These are phyloP conservation scores for Drosophila bipectinata DNA, from an alignment of 1,140 invertebrate genomes.

Conservation along the genomic window DNA sequence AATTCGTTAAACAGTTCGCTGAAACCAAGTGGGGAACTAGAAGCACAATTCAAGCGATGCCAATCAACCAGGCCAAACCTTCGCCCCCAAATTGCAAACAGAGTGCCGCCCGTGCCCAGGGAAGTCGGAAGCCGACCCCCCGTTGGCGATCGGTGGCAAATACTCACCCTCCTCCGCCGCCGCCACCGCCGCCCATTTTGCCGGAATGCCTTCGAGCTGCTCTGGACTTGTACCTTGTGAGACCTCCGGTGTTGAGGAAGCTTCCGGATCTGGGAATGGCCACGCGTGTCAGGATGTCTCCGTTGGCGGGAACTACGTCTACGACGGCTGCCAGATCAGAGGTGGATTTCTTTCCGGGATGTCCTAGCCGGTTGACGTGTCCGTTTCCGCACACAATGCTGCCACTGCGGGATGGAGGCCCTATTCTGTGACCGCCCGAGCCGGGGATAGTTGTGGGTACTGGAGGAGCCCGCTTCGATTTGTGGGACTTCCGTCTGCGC, in stretches of 20 bases:
- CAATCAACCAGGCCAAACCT: constrained; percentile 78
- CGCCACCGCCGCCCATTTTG: constrained; percentile 56
- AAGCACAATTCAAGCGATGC: constrained; percentile 81
- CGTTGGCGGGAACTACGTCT: constrained; percentile 84
- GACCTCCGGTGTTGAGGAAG: constrained; percentile 91
- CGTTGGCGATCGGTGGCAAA: constrained; percentile 31
- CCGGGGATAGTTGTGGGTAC: constrained; percentile 61
- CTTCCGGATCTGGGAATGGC: constrained; percentile 92
- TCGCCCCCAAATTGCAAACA: constrained; percentile 62
- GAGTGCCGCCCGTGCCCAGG: constrained; percentile 46
- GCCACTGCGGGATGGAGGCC: constrained; percentile 18
- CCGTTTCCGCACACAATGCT: constrained; percentile 65
- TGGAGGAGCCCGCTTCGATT: constrained; percentile 78
- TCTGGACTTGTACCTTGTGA: constrained; percentile 88
- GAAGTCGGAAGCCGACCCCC: constrained; percentile 13
- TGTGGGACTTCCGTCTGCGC: constrained; percentile 78
- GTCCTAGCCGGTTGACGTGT: constrained; percentile 57
- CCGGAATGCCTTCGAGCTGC: constrained; percentile 76
- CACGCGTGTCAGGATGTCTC: constrained; percentile 92
- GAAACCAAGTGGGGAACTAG: constrained; percentile 91
- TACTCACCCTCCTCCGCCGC: constrained; percentile 81
- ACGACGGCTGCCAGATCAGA: constrained; percentile 49
- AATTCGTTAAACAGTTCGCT: constrained; percentile 93
- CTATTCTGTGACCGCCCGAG: constrained; percentile 15
- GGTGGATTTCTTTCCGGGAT: constrained; percentile 40